These are phyloP conservation scores for Trochalopteron elliotii DNA, from an alignment of 2,113 vertebrate species.

Conservation along the genomic window DNA sequence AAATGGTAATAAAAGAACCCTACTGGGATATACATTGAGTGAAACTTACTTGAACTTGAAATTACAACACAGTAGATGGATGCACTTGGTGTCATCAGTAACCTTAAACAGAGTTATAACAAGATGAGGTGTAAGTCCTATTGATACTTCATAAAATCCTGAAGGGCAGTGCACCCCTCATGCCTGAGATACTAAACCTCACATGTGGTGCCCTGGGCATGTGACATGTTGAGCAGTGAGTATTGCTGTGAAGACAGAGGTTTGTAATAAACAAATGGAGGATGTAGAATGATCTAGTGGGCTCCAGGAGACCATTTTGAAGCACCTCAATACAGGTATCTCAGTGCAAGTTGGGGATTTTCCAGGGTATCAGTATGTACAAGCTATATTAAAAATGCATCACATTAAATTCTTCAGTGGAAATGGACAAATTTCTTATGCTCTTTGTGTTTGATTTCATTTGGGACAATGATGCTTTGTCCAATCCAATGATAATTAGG, in stretches of 20 bases:
- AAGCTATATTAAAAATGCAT: background rate
- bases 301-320: background rate
- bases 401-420: background rate
- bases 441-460: background rate
- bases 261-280: background rate
- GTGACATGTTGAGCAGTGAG: background rate
- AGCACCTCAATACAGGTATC: background rate
- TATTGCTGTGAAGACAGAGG: background rate
- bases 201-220: background rate
- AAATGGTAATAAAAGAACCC: background rate
- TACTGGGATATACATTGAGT: background rate
- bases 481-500: background rate
- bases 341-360: background rate
- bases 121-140: background rate
- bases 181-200: background rate
- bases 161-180: background rate
- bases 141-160: background rate
- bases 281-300: background rate
- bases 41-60: background rate
- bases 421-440: background rate
- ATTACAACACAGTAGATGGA: background rate
- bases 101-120: background rate
- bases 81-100: background rate
- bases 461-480: background rate
- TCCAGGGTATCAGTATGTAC: background rate